phyloP scores from a whole-genome alignment of 2,888 invertebrate genomes.

The Amitus sp. region DNA sequence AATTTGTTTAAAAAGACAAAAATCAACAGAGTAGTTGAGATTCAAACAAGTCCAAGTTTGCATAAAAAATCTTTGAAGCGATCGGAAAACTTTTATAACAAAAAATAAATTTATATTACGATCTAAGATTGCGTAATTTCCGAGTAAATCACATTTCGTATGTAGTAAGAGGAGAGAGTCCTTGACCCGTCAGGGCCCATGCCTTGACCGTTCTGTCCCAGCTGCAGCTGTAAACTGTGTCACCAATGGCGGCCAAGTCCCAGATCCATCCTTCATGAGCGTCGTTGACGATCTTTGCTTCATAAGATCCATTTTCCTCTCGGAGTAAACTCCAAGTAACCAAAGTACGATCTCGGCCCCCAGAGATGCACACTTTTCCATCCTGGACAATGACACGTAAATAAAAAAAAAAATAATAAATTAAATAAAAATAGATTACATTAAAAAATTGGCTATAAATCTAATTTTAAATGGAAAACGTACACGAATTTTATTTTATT shows the following conservation, averaged over 20 bases:
- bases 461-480: too few relatives aligned
- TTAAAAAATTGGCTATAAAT: too few relatives aligned
- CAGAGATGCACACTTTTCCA: slow-evolving; percentile 67
- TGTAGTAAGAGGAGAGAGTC: slow-evolving; percentile 66
- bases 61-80: too few relatives aligned
- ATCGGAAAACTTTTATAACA: too few relatives aligned
- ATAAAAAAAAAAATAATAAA: too few relatives aligned
- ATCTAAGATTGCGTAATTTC: too few relatives aligned
- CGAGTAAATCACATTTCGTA: slow-evolving; percentile 60
- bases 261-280: slow-evolving; percentile 75
- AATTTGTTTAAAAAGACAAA: too few relatives aligned
- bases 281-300: slow-evolving; percentile 52
- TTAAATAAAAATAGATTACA: too few relatives aligned
- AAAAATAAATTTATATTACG: too few relatives aligned
- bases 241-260: slow-evolving; percentile 68
- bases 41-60: too few relatives aligned
- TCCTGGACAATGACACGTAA: slow-evolving; percentile 47
- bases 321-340: slow-evolving; percentile 68
- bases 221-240: slow-evolving; percentile 70
- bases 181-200: slow-evolving; percentile 67
- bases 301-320: slow-evolving; percentile 46
- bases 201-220: slow-evolving; percentile 73
- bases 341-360: slow-evolving; percentile 71
- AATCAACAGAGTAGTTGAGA: too few relatives aligned
- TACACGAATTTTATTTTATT: too few relatives aligned